Evolutionary conservation across 1,140 invertebrate species (phyloP).

Genomic region (Drosophila mauritiana): DNA sequence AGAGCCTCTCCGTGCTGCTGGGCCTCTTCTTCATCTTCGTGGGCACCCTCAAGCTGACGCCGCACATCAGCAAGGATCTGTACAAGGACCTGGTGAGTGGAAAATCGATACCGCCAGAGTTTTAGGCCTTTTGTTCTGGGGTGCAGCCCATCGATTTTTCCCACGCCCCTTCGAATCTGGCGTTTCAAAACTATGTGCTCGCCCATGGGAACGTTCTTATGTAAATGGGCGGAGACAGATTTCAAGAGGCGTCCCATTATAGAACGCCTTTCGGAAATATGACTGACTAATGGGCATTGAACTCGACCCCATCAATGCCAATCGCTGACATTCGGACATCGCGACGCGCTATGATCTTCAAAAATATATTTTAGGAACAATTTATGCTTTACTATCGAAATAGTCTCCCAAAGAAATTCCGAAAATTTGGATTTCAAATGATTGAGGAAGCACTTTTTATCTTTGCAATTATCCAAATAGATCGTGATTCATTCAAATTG

Average conservation of each 20-base stretch:
- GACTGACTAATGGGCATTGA: conserved; percentile 63
- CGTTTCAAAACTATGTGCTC: neutral
- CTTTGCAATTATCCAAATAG: conserved; percentile 2
- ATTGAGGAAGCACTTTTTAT: neutral
- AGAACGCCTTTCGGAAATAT: conserved; percentile 8
- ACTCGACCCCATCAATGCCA: conserved; percentile 75
- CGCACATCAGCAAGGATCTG: conserved; percentile 95
- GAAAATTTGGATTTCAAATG: neutral
- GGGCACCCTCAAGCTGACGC: conserved; percentile 96
- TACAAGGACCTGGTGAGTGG: conserved; percentile 97
- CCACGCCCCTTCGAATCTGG: neutral
- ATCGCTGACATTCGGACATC: conserved; percentile 60
- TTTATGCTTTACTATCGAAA: conserved; percentile 48
- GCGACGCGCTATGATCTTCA: conserved; percentile 60
- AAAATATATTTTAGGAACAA: conserved; percentile 46
- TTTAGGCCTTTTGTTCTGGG: conserved; percentile 18
- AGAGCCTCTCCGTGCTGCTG: conserved; percentile 94
- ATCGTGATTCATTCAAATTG: neutral
- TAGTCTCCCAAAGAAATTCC: conserved; percentile 1
- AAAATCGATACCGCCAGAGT: conserved; percentile 54
- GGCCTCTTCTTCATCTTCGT: conserved; percentile 98
- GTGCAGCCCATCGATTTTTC: conserved; percentile 51
- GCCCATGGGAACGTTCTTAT: conserved; percentile 16
- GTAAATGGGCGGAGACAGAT: conserved; percentile 15
- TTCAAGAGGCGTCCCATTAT: conserved; percentile 1